phyloP scores from a whole-genome alignment of 2,797 vertebrate species.

The Poecilia velifera region DNA sequence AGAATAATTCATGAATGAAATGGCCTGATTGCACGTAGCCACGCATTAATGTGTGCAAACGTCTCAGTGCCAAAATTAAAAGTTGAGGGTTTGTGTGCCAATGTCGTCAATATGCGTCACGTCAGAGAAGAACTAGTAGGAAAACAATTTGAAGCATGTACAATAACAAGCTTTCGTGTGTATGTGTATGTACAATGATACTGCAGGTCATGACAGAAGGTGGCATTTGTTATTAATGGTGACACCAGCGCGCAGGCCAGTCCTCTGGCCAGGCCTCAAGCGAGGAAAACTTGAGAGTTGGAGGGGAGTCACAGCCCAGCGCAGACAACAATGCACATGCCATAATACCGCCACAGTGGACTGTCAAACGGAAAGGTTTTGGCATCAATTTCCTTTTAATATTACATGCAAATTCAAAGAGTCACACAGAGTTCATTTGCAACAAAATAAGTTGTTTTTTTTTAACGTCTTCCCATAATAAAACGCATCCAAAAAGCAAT shows the following conservation, averaged over 20 bases:
- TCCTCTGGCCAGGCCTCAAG: conserved; percentile 61
- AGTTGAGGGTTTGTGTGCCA: conserved; percentile 7
- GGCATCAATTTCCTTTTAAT: conserved; percentile 57
- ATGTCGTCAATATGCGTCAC: conserved; percentile 23
- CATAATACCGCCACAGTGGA: conserved; percentile 20
- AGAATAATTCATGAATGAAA: conserved; percentile 23
- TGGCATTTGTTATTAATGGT: conserved; percentile 83
- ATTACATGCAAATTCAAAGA: conserved; percentile 61
- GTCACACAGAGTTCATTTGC: conserved; percentile 64
- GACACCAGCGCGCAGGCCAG: conserved; percentile 63
- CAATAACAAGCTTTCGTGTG: conserved; percentile 13
- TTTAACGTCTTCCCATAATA: conserved; percentile 13
- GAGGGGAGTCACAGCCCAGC: conserved; percentile 17
- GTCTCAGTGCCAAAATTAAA: conserved; percentile 10
- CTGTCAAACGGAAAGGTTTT: conserved; percentile 58
- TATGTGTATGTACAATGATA: conserved; percentile 45
- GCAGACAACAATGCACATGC: conserved; percentile 35
- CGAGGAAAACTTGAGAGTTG: conserved; percentile 52
- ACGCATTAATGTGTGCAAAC: conserved; percentile 17
- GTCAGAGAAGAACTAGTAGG: not conserved
- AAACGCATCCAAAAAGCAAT: conserved; percentile 22
- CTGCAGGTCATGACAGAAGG: conserved; percentile 78
- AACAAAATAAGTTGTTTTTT: conserved; percentile 33
- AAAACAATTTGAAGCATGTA: not conserved
- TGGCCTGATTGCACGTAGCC: not conserved